phyloP scores from a whole-genome alignment of 2,113 vertebrate genomes.

The Varanus salvator region DNA sequence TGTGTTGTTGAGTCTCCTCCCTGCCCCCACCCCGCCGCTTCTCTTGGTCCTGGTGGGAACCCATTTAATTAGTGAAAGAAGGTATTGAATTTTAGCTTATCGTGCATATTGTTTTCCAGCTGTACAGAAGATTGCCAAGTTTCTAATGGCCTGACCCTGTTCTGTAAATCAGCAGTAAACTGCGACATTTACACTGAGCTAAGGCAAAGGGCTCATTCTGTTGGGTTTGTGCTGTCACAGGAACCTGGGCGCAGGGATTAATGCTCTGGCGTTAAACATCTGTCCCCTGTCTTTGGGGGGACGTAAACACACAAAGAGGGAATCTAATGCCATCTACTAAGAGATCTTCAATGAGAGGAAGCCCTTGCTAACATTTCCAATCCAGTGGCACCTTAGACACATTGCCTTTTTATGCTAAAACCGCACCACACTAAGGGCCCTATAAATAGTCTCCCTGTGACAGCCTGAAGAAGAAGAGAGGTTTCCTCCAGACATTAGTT shows the following conservation, averaged over 20 bases:
- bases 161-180: constrained; percentile 91
- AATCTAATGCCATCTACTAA: constrained; percentile 85
- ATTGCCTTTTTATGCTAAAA: constrained; percentile 88
- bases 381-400: constrained; percentile 81
- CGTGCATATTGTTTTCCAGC: constrained; percentile 90
- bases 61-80: constrained; percentile 87
- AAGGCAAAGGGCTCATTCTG: constrained; percentile 87
- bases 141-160: constrained; percentile 89
- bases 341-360: constrained; percentile 85
- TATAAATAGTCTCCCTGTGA: constrained; percentile 88
- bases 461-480: constrained; percentile 86
- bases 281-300: constrained; percentile 87
- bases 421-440: constrained; percentile 85
- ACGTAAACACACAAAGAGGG: constrained; percentile 86
- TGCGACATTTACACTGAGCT: constrained; percentile 84
- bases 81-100: constrained; percentile 91
- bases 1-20: constrained; percentile 71
- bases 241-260: constrained; percentile 85
- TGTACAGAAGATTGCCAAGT: constrained; percentile 89
- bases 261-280: constrained; percentile 89
- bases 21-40: no score
- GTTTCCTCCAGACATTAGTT: constrained; percentile 90
- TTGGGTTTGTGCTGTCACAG: constrained; percentile 86
- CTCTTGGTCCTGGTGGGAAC: constrained; percentile 83
- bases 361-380: constrained; percentile 83